phyloP scores from a whole-genome alignment of 2,113 vertebrate genomes.

The Pseudorectes ferrugineus region DNA sequence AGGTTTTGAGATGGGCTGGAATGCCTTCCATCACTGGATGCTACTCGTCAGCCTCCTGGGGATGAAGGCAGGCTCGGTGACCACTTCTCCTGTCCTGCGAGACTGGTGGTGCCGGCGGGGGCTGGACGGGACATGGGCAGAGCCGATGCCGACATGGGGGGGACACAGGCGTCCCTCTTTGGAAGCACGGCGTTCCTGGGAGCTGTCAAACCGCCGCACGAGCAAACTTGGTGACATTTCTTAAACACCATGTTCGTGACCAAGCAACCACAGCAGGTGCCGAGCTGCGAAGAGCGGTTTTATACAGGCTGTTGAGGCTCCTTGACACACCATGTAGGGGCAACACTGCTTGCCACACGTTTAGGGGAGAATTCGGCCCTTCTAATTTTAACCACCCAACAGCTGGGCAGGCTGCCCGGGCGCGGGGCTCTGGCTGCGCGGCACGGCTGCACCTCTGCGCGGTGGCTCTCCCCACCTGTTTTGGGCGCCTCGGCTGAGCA shows the following conservation, averaged over 20 bases:
- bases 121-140: not conserved
- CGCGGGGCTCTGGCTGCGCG: accelerated
- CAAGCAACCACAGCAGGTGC: not conserved
- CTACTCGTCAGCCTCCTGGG: not conserved
- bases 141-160: accelerated
- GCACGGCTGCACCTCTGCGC: accelerated
- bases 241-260: not conserved
- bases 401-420: not conserved
- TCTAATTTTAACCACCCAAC: not conserved
- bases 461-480: accelerated
- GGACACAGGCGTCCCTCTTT: not conserved
- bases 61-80: not conserved
- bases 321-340: conserved; percentile 6
- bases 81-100: accelerated
- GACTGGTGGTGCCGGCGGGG: not conserved
- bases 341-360: not conserved
- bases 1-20: not conserved
- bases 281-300: not conserved
- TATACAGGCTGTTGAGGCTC: not conserved
- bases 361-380: not conserved
- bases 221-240: not conserved
- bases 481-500: accelerated
- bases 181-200: not conserved
- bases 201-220: not conserved
- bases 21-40: not conserved